Evolutionary conservation across 2,888 invertebrate genomes (phyloP).

Genomic region (Brachynemurus nebulosus): DNA sequence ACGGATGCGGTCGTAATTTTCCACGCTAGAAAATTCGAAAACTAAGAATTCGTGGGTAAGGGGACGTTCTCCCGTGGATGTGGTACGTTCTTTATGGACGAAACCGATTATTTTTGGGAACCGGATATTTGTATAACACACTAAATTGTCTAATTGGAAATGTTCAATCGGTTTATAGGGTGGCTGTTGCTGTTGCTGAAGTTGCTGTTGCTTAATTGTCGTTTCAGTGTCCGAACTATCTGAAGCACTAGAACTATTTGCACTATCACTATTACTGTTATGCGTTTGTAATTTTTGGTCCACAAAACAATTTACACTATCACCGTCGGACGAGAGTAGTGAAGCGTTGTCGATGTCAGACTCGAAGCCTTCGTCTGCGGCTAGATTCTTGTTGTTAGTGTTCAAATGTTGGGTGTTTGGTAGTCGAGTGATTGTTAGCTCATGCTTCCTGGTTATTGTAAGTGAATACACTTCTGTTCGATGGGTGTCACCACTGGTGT

Average conservation of each 20-base stretch:
- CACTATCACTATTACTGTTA: conserved; percentile 29
- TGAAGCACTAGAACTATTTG: conserved; percentile 30
- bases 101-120: conserved; percentile 30
- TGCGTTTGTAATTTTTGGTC: neutral
- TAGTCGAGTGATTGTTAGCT: conserved; percentile 12
- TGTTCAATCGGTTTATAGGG: conserved; percentile 21
- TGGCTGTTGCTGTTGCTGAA: conserved; percentile 2
- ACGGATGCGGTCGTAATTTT: conserved; percentile 7
- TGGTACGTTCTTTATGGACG: conserved; percentile 29
- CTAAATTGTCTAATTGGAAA: conserved; percentile 30
- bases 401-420: conserved; percentile 7
- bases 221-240: conserved; percentile 28
- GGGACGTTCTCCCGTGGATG: conserved; percentile 23
- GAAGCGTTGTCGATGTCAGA: conserved; percentile 33
- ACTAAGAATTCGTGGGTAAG: conserved; percentile 6
- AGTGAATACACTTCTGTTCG: conserved; percentile 12
- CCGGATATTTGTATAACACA: conserved; percentile 31
- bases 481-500: conserved; percentile 10
- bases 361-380: conserved; percentile 35
- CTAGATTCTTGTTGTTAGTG: conserved; percentile 10
- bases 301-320: conserved; percentile 21
- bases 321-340: conserved; percentile 28
- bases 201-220: neutral
- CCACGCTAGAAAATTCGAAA: conserved; percentile 5
- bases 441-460: conserved; percentile 6